Conservation (phyloP, 2,797 vertebrate genomes). For the Cyprinodon diabolis region DNA sequence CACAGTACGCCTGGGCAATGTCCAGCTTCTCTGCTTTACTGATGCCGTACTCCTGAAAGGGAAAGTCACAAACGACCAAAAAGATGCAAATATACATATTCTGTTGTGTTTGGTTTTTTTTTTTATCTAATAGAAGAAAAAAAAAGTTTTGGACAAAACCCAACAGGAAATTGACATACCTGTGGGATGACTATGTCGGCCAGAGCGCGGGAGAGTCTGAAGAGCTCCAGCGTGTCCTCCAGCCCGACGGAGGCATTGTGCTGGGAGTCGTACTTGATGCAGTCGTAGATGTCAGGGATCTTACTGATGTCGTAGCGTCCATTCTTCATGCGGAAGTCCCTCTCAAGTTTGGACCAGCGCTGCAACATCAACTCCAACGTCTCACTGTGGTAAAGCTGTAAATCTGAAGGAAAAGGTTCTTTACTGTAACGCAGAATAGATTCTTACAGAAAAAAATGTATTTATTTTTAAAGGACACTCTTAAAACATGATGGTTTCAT, state of each 20-base stretch:
- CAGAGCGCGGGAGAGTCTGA: constrained; percentile 90
- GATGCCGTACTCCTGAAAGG: constrained; percentile 92
- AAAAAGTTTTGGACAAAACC: too few relatives aligned
- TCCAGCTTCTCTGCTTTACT: constrained; percentile 94
- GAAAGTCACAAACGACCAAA: not conserved
- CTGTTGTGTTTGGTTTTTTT: not conserved
- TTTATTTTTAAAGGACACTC: too few relatives aligned
- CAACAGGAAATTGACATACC: constrained; percentile 69
- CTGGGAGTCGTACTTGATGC: constrained; percentile 96
- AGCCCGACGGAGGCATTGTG: constrained; percentile 91
- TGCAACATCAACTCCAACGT: constrained; percentile 97
- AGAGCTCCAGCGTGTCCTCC: constrained; percentile 92
- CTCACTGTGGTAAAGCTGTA: constrained; percentile 98
- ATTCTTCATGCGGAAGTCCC: constrained; percentile 95
- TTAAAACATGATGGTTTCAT: too few relatives aligned
- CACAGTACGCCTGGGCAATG: constrained; percentile 96
- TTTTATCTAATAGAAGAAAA: too few relatives aligned
- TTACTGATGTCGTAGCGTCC: constrained; percentile 98
- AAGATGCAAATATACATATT: not conserved
- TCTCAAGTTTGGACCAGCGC: constrained; percentile 96
- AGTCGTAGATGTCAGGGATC: constrained; percentile 98
- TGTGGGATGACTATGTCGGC: constrained; percentile 97
- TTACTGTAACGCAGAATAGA: constrained; percentile 83
- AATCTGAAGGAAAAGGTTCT: constrained; percentile 75
- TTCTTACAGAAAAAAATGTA: not conserved